A percentile compares a stretch with the other conserved stretches of the same genome.
phyloP scores from a whole-genome alignment of 1,140 invertebrate genomes.

The Gonioctena quinquepunctata region DNA sequence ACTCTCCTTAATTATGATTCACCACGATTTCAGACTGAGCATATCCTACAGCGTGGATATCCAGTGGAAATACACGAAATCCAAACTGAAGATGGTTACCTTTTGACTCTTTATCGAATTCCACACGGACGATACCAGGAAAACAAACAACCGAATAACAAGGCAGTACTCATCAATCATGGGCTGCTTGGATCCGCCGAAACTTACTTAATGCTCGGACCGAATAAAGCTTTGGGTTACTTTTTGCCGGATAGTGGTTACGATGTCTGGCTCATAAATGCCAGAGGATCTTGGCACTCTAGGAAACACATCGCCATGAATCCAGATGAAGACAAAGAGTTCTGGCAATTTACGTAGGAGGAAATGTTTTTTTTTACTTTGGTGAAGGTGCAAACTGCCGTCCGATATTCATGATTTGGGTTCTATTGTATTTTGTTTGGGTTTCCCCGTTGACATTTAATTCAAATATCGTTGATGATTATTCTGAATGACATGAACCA shows the following conservation, averaged over 20 bases:
- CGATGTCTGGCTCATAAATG: conserved; percentile 76
- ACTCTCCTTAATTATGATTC: too few species aligned
- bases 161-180: conserved; percentile 67
- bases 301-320: conserved; percentile 58
- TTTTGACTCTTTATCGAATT: conserved; percentile 58
- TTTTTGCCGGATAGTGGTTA: conserved; percentile 64
- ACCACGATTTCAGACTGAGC: conserved; percentile 21
- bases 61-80: conserved; percentile 42
- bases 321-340: conserved; percentile 61
- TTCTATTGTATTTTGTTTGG: too few species aligned
- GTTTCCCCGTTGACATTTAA: too few species aligned
- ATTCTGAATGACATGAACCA: too few species aligned
- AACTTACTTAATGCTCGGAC: conserved; percentile 68
- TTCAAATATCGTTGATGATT: too few species aligned
- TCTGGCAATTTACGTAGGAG: conserved; percentile 58
- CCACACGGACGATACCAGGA: too few species aligned
- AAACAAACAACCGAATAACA: conserved; percentile 44
- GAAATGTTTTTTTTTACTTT: too few species aligned
- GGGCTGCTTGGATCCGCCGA: conserved; percentile 70
- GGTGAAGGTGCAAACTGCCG: too few species aligned
- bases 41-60: conserved; percentile 39
- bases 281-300: conserved; percentile 70
- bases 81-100: conserved; percentile 59
- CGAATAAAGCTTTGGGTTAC: conserved; percentile 61
- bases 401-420: too few species aligned